These are phyloP conservation scores for Diprion similis DNA, from an alignment of 1,140 invertebrate genomes.

Conservation along the genomic window DNA sequence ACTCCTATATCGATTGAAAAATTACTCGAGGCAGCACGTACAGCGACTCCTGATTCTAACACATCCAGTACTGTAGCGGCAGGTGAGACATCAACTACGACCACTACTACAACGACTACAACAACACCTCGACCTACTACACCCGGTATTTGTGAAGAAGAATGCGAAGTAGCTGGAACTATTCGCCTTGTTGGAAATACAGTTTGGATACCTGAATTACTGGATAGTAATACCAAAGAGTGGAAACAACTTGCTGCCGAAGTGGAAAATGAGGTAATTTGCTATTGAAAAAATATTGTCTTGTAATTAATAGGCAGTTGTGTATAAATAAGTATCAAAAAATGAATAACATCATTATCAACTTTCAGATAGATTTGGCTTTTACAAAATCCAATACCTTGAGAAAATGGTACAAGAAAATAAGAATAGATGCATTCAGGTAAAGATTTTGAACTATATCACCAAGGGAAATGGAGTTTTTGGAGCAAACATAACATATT, in stretches of 20 bases:
- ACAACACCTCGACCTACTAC: slow-evolving; percentile 77
- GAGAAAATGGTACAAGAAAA: slow-evolving; percentile 82
- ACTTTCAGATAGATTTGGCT: slow-evolving; percentile 78
- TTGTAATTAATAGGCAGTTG: neutral
- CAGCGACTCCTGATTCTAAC: slow-evolving; percentile 63
- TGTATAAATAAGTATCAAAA: neutral
- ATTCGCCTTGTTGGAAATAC: slow-evolving; percentile 82
- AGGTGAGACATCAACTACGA: slow-evolving; percentile 69
- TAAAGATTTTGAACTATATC: slow-evolving; percentile 41
- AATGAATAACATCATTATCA: slow-evolving; percentile 31
- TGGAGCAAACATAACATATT: neutral
- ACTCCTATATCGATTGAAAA: slow-evolving; percentile 85
- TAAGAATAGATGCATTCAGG: slow-evolving; percentile 87
- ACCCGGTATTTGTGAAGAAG: slow-evolving; percentile 77
- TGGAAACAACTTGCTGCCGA: slow-evolving; percentile 83
- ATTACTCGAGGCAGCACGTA: slow-evolving; percentile 74
- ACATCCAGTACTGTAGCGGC: slow-evolving; percentile 49
- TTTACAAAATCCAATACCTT: slow-evolving; percentile 78
- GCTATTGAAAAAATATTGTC: slow-evolving; percentile 10
- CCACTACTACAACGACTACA: slow-evolving; percentile 79
- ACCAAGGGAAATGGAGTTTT: neutral
- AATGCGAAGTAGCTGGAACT: slow-evolving; percentile 84
- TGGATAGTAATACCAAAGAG: slow-evolving; percentile 85
- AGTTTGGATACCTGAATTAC: slow-evolving; percentile 83
- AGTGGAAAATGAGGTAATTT: slow-evolving; percentile 75